Conservation (phyloP, 2,113 vertebrate species). For the Coptodon bakossiorum region DNA sequence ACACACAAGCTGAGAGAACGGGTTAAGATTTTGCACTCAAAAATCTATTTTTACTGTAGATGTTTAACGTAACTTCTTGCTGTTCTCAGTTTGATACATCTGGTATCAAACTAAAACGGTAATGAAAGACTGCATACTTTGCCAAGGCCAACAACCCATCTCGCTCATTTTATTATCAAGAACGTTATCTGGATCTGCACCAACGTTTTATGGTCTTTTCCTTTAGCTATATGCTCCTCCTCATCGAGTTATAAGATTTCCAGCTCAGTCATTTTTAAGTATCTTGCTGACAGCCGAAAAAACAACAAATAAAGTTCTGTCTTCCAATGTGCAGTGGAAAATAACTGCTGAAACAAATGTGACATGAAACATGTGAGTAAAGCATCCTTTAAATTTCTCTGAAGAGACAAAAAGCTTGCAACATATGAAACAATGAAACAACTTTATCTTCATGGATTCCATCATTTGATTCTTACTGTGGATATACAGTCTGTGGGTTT, state of each 20-base stretch:
- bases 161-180: background rate
- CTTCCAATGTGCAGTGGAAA: background rate
- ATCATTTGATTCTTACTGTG: background rate
- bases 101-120: background rate
- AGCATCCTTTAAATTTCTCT: background rate
- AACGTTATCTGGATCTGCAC: background rate
- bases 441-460: background rate
- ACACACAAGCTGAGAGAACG: background rate
- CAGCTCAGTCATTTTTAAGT: background rate
- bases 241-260: background rate
- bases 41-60: background rate
- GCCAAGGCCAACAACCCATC: background rate
- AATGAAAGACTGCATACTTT: background rate
- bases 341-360: background rate
- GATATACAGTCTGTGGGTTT: background rate
- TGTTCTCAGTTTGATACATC: background rate
- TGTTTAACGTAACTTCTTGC: background rate
- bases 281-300: background rate
- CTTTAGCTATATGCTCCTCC: background rate
- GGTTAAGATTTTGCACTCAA: background rate
- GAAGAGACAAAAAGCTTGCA: background rate
- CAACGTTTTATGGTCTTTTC: background rate
- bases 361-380: background rate
- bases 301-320: background rate
- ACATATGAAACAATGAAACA: background rate